Conservation (phyloP, 2,797 vertebrate genomes). For the Heterohyrax brucei region DNA sequence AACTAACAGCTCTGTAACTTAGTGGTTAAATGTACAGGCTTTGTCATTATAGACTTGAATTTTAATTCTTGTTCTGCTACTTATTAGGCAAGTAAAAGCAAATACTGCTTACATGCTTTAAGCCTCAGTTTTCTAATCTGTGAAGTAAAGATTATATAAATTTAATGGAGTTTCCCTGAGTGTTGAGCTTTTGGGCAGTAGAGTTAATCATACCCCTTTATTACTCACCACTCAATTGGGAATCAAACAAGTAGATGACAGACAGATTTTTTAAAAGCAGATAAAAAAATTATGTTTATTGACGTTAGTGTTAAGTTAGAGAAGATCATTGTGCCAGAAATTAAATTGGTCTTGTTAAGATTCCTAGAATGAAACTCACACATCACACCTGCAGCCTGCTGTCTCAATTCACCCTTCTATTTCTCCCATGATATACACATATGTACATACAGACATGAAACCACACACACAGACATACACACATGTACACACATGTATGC, state of each 20-base stretch:
- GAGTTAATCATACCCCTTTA: background rate
- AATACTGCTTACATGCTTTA: background rate
- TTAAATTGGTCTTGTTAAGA: background rate
- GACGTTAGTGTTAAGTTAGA: background rate
- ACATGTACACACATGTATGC: background rate
- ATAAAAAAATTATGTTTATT: slow-evolving; percentile 18
- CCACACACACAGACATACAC: no score
- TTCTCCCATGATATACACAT: background rate
- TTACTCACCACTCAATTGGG: slow-evolving; percentile 6
- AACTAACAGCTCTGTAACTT: background rate
- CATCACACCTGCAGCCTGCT: background rate
- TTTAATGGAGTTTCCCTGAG: background rate
- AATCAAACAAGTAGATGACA: background rate
- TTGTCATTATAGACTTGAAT: background rate
- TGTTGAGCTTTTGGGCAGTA: background rate
- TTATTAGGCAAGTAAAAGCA: background rate
- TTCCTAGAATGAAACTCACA: background rate
- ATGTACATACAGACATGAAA: accelerated
- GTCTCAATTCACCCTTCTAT: background rate
- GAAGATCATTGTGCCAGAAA: background rate
- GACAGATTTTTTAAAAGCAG: background rate
- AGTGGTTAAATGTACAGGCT: background rate
- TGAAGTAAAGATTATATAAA: background rate
- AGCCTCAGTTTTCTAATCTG: slow-evolving; percentile 43
- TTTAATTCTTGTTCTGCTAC: slow-evolving; percentile 17